Conservation (phyloP, 2,797 vertebrate species). For the Sorex maritimensis region DNA sequence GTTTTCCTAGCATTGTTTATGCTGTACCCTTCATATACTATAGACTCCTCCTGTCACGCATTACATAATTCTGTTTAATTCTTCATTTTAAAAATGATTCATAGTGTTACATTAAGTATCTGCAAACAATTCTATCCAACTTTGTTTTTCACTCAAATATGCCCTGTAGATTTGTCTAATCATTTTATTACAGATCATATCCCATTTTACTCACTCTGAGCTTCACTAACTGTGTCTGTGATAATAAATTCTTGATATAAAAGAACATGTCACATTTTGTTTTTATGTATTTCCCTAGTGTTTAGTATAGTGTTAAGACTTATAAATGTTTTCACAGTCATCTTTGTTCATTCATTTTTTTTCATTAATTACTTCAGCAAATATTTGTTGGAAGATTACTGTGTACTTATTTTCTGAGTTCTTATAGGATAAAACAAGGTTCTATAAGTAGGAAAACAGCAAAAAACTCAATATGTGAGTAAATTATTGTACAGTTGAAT, state of each 20-base stretch:
- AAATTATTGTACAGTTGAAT: neutral
- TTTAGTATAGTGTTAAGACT: neutral
- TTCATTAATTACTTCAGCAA: slow-evolving; percentile 6
- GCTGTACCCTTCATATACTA: too few relatives aligned
- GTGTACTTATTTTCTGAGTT: neutral
- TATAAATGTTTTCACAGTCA: slow-evolving; percentile 7
- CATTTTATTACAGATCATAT: slow-evolving; percentile 15
- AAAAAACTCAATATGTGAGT: neutral
- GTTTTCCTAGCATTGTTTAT: too few relatives aligned
- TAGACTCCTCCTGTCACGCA: neutral
- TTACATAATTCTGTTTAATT: neutral
- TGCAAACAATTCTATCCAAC: neutral
- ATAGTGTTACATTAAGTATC: neutral
- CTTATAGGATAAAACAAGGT: neutral
- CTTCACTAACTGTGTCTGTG: neutral
- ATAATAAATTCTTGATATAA: slow-evolving; percentile 10
- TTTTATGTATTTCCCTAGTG: neutral
- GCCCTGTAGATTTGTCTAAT: neutral
- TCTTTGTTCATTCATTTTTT: neutral
- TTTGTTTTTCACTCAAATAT: neutral
- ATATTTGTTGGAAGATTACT: slow-evolving; percentile 1
- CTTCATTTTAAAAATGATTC: neutral
- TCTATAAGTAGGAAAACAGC: neutral
- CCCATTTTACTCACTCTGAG: neutral
- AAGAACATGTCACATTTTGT: neutral